Evolutionary conservation across 1,140 invertebrate species (phyloP).

Genomic region (Stegodyphus mimosarum): DNA sequence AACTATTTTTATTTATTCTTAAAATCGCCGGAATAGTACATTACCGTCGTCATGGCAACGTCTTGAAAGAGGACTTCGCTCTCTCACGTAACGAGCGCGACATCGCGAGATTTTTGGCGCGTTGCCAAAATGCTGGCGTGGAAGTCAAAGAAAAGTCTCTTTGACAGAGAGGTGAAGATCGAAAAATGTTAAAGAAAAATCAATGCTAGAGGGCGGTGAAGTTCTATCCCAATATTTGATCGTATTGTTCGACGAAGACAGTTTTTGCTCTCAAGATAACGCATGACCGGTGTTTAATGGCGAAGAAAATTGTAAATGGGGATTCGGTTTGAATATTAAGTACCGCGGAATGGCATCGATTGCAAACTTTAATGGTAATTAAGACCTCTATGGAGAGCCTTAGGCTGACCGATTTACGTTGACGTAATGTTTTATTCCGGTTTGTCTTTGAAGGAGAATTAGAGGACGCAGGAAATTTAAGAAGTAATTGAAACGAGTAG

Average conservation of each 20-base stretch:
- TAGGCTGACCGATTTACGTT: too few species aligned
- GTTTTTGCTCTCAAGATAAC: background rate
- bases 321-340: background rate
- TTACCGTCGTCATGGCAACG: constrained; percentile 32
- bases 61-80: constrained; percentile 11
- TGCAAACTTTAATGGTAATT: background rate
- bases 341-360: background rate
- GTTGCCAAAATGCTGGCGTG: constrained; percentile 27
- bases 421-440: too few species aligned
- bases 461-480: too few species aligned
- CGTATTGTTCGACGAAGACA: background rate
- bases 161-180: background rate
- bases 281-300: constrained; percentile 3
- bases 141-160: constrained; percentile 47
- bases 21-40: constrained; percentile 23
- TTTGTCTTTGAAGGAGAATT: too few species aligned
- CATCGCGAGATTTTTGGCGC: constrained; percentile 36
- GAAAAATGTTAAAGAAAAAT: constrained; percentile 15
- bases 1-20: background rate
- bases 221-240: constrained; percentile 44
- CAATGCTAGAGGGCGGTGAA: constrained; percentile 10
- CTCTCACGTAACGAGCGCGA: constrained; percentile 35
- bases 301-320: background rate
- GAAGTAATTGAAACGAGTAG: too few species aligned
- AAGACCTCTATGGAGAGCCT: too few species aligned